Evolutionary conservation across 2,888 invertebrate species (phyloP).

Genomic region (Acanthosepion pharaonis): DNA sequence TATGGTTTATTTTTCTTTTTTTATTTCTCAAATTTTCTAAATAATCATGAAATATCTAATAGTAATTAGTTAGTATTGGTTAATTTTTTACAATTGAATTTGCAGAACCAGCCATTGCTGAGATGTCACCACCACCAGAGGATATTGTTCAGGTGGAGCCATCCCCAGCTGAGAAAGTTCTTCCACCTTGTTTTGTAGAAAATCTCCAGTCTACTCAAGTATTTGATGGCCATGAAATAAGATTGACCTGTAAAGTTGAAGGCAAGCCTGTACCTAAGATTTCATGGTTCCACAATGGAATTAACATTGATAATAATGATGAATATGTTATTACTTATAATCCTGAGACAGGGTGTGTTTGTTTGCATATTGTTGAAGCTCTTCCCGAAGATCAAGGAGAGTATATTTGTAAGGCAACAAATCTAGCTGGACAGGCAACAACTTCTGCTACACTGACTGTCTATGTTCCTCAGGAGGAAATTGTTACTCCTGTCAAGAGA

Average conservation of each 20-base stretch:
- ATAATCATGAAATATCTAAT: neutral
- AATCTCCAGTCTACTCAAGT: slow-evolving; percentile 63
- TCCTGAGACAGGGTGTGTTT: slow-evolving; percentile 70
- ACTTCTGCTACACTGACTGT: slow-evolving; percentile 73
- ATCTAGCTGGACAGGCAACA: slow-evolving; percentile 92
- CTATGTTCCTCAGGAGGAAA: slow-evolving; percentile 53
- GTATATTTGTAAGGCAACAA: slow-evolving; percentile 85
- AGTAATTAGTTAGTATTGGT: neutral
- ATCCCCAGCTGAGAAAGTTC: slow-evolving; percentile 60
- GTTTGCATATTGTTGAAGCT: slow-evolving; percentile 73
- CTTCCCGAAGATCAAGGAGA: slow-evolving; percentile 74
- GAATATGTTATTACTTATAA: slow-evolving; percentile 74
- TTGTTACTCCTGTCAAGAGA: neutral
- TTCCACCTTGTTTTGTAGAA: slow-evolving; percentile 69
- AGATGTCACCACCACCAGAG: slow-evolving; percentile 56
- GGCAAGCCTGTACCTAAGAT: slow-evolving; percentile 72
- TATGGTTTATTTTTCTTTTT: neutral
- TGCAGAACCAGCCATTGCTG: slow-evolving; percentile 50
- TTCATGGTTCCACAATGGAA: slow-evolving; percentile 74
- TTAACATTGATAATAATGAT: slow-evolving; percentile 73
- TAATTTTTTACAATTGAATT: neutral
- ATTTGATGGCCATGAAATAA: slow-evolving; percentile 71
- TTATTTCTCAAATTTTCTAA: too few relatives aligned
- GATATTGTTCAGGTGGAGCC: slow-evolving; percentile 59
- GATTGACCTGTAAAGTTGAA: slow-evolving; percentile 68